Conservation (phyloP, 2,113 vertebrate genomes). For the Gyps fulvus region DNA sequence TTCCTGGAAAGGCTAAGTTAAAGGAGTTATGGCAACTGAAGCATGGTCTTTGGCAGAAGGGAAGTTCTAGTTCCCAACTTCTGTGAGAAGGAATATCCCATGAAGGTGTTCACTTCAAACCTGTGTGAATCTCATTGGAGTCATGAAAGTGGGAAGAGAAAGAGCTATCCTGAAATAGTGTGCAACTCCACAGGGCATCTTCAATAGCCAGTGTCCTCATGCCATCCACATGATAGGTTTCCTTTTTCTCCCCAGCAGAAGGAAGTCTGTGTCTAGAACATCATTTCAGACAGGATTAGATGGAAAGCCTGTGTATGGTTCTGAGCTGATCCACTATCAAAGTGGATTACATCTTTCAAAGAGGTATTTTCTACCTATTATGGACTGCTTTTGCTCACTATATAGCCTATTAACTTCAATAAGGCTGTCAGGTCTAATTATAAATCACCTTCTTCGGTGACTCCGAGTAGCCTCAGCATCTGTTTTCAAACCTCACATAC, state of each 20-base stretch:
- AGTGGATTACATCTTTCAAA: not conserved
- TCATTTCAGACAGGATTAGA: not conserved
- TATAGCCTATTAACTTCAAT: not conserved
- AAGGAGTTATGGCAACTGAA: not conserved
- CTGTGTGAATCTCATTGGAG: not conserved
- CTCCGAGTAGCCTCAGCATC: not conserved
- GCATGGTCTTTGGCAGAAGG: not conserved
- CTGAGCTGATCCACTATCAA: not conserved
- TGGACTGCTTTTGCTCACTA: not conserved
- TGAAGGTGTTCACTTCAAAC: not conserved
- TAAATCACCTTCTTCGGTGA: not conserved
- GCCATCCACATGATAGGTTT: not conserved
- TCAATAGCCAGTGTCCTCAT: not conserved
- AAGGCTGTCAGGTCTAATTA: not conserved
- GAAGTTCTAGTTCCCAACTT: not conserved
- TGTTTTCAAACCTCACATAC: not conserved
- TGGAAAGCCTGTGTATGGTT: not conserved
- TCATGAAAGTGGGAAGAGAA: not conserved
- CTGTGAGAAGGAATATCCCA: not conserved
- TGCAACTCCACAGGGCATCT: not conserved
- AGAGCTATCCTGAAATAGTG: not conserved
- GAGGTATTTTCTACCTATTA: not conserved
- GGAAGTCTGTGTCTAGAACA: not conserved
- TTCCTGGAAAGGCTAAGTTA: not conserved
- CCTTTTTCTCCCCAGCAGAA: not conserved